Conservation (phyloP, 2,113 vertebrate genomes). For the Stictonetta naevosa region DNA sequence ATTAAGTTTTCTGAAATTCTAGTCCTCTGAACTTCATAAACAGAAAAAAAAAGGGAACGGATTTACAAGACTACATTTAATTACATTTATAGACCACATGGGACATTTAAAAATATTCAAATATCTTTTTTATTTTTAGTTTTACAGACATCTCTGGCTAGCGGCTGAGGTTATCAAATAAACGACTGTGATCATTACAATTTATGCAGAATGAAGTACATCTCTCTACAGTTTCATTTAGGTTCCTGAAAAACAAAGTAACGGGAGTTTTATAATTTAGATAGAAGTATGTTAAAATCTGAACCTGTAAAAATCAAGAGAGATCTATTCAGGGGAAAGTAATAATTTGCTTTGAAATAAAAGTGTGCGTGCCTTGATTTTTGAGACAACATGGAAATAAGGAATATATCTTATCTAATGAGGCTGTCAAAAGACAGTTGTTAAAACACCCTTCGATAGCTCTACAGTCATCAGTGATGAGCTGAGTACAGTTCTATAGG, state of each 20-base stretch:
- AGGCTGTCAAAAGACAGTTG: neutral
- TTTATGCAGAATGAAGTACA: neutral
- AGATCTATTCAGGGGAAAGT: neutral
- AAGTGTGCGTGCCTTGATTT: neutral
- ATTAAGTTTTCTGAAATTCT: neutral
- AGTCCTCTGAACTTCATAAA: neutral
- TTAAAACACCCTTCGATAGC: neutral
- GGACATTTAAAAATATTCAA: neutral
- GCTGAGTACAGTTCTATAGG: neutral
- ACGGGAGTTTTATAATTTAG: neutral
- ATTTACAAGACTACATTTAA: neutral
- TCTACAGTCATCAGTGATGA: neutral
- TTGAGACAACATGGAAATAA: accelerated
- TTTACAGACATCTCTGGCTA: neutral
- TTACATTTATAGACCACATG: neutral
- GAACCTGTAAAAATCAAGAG: neutral
- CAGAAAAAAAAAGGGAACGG: neutral
- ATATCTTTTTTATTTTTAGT: neutral
- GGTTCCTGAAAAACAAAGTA: neutral
- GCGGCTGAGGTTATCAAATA: neutral
- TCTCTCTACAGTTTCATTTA: neutral
- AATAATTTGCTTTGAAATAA: neutral
- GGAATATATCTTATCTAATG: neutral
- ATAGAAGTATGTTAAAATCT: neutral
- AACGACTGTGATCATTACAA: constrained; percentile 5